Evolutionary conservation across 2,113 vertebrate genomes (phyloP), one percentile per base, ranked within the genome.

Genomic region (Eptatretus burgeri): DNA sequence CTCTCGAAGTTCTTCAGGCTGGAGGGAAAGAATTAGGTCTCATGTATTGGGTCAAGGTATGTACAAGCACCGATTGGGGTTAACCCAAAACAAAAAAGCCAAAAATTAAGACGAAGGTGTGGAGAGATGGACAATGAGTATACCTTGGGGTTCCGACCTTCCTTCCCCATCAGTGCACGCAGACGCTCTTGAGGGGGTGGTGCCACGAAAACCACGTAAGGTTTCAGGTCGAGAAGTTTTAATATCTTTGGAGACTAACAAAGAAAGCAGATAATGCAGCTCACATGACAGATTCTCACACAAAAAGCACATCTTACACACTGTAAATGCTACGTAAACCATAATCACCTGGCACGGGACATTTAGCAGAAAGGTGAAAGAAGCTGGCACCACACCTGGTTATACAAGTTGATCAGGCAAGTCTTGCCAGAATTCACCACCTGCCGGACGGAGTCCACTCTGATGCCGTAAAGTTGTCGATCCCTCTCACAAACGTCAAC

Each of bases 191-290:
- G 85, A 60, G 84, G 84, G 70, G 85, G 84, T 60, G 84, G 84
- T 49, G 83, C 82, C 68, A 94, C 86, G 77, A 93, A 93, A 75
- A 94, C 82, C 70, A 93, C 80, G 67, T 82, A 95, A 56, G 89
- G 89, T 73, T 95, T 95, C 69, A 95, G 78, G 74, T 93, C 87
- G 71, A 84, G 85, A 71, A 82, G 83, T 51, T 85, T 80, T 41
- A 94, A 70, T 17, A 81, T 78, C 73, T 72, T 82, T 73, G 94
- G 70, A 17, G 86, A 89, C 89, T 95, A 68, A 9, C 70, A 67
- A 68, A 70, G 9, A 71, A 67, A 67, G 50, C 50, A 50, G 27
- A 41, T 41, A 41, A 41, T 41, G 27, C 27, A 41, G 27, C 27
- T 41, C 27, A 41, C 27, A 41, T 41, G 27, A 41, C 27, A 41